Conservation (phyloP, 2,113 vertebrate genomes). For the Tragelaphus scriptus region DNA sequence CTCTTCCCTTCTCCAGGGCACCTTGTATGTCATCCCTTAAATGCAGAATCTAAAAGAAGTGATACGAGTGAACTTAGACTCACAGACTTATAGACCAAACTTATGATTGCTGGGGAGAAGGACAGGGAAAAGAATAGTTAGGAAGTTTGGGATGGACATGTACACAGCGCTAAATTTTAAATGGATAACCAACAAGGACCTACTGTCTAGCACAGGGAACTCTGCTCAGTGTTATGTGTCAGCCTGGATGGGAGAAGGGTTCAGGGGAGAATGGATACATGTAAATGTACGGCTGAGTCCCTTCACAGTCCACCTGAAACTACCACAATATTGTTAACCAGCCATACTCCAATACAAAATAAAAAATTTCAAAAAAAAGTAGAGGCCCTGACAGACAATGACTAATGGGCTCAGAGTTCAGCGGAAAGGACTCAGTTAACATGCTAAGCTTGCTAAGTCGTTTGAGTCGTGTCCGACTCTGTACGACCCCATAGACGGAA, state of each 20-base stretch:
- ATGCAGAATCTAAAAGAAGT: neutral
- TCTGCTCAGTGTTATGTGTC: neutral
- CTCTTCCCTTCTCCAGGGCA: neutral
- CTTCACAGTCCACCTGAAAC: neutral
- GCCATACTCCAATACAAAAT: neutral
- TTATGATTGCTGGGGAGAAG: neutral
- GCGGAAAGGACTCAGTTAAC: neutral
- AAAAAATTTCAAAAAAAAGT: neutral
- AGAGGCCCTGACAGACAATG: neutral
- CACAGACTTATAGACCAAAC: neutral
- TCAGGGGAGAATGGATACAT: neutral
- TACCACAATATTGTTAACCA: neutral
- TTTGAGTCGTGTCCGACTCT: no score
- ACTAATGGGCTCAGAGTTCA: neutral
- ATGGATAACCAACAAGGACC: neutral
- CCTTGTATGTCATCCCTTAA: neutral
- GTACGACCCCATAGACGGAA: no score
- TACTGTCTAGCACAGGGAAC: neutral
- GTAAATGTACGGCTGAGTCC: neutral
- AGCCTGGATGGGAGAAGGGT: neutral
- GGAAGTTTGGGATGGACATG: neutral
- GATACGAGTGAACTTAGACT: neutral
- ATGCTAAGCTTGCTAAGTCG: neutral
- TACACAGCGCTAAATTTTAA: neutral
- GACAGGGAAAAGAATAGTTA: neutral